Base-by-base conservation (phyloP, 2,797 vertebrate genomes). In the Tragelaphus oryx region DNA sequence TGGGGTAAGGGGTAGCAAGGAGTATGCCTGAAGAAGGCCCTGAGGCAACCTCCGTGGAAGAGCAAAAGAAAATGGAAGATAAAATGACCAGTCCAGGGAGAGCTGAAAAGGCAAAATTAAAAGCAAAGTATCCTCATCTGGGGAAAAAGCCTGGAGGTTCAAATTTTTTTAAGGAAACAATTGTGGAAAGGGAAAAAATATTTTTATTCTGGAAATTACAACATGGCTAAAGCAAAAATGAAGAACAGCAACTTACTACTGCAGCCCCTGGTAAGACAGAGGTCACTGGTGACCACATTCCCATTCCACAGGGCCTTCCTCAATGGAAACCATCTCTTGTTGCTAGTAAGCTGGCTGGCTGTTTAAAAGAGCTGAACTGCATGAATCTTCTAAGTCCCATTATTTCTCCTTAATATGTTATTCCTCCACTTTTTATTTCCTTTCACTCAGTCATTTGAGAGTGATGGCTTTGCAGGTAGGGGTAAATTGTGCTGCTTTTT, bases 201-300 rank as follows among this genome's bases (percentile, higher is more conserved):
- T 98, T 99, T 99, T 97, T 99, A 99, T 98, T 99, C 99, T 79
- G 99, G 99, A 0, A 99, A 99, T 98, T 99, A 99, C 98, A 99
- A 99, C 98, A 99, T 99, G 99, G 99, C 99, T 84, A 99, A 99
- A 98, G 99, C 99, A 24, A 99, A 99, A 98, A 99, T 99, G 95
- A 99, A 99, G 99, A 99, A 99, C 98, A 99, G 97, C 99, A 99
- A 98, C 98, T 99, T 96, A 99, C 99, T 10, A 98, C 99, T 52
- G 99, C 99, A 60, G 98, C 99, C 54, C 98, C 99, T 2, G 99
- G 99, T 98, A 99, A 99, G 98, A 98, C 62, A 65, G n/a, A 65
- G 62, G 62, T 33, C 62, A 33, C n/a, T 65, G n/a, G n/a, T 65
- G n/a, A 65, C 62, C 62, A 65, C 62, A 33, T 33, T 65, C 17